These are phyloP conservation scores for Monarcha castaneiventris DNA, from an alignment of 2,113 vertebrate species.

Conservation along the genomic window DNA sequence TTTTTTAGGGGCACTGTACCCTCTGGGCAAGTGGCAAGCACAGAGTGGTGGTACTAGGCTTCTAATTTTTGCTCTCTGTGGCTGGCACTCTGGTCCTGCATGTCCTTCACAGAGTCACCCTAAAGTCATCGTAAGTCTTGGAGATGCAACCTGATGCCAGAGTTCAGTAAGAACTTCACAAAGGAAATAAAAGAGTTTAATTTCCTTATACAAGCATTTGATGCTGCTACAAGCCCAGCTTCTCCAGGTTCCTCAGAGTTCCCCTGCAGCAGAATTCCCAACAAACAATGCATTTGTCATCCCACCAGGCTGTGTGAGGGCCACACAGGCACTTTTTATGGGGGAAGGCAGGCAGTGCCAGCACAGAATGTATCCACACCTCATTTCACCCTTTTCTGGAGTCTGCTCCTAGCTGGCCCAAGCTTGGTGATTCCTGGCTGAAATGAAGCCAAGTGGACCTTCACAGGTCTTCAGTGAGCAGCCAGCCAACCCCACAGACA, in stretches of 20 bases:
- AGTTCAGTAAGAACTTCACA: background rate
- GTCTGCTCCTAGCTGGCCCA: background rate
- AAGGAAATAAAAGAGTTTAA: background rate
- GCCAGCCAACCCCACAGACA: background rate
- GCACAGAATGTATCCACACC: rapidly evolving
- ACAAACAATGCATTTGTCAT: background rate
- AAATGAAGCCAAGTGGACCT: background rate
- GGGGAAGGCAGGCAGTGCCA: background rate
- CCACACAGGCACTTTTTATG: background rate
- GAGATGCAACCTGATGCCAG: background rate
- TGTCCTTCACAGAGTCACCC: background rate
- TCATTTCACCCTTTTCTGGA: background rate
- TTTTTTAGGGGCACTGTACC: background rate
- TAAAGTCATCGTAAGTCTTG: background rate
- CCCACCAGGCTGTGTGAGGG: rapidly evolving
- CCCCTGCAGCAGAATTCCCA: background rate
- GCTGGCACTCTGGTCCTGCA: background rate
- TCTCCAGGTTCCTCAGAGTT: background rate
- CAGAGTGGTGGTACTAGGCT: background rate
- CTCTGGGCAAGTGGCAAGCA: background rate
- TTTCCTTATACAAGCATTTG: background rate
- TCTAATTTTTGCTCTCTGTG: background rate
- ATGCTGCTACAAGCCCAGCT: background rate
- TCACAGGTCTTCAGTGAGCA: background rate
- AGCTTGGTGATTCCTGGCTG: background rate